Base-by-base conservation (phyloP, 2,888 invertebrate genomes). In the Pyrochroa serraticornis region DNA sequence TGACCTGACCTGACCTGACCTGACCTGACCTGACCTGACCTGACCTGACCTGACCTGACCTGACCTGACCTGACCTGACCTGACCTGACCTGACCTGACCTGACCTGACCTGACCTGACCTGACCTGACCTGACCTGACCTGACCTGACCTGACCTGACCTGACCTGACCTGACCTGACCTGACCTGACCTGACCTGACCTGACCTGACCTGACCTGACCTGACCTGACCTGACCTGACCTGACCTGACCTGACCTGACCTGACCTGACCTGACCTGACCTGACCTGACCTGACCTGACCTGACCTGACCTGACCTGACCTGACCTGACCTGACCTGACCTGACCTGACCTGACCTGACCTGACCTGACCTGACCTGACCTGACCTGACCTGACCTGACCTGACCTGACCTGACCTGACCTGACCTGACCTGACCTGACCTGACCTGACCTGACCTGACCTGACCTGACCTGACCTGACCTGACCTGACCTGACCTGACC, bases 161-260 rank as follows among this genome's bases (percentile, higher is more conserved):
- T 42, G 42, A 42, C 42, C 42, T 42, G 42, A 42, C 42, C 42
- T 42, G 42, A 42, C 42, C 42, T 42, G 42, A 42, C 42, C 42
- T 42, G 42, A 42, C 42, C 42, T 42, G 42, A 42, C 42, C 42
- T 42, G 42, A 42, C 42, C 42, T 42, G 42, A 42, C 42, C 42
- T 42, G 42, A 42, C 42, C 42, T 42, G 42, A 42, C 42, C 42
- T 42, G 42, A 42, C 42, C 22, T 22, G 22, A 12, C n/a, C 47
- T 47, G 47, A 47, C 47, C 47, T 47, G 47, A 47, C 47, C 47
- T 47, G 47, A 47, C 47, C 47, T 47, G 47, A 47, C 47, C 47
- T 47, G 47, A 47, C 47, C 47, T 47, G 47, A 47, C 47, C 47
- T 47, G 47, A 47, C 47, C 47, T 47, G 47, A 47, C 47, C 47